These are phyloP conservation scores for Patella vulgata DNA, from an alignment of 1,140 invertebrate species.

Conservation along the genomic window DNA sequence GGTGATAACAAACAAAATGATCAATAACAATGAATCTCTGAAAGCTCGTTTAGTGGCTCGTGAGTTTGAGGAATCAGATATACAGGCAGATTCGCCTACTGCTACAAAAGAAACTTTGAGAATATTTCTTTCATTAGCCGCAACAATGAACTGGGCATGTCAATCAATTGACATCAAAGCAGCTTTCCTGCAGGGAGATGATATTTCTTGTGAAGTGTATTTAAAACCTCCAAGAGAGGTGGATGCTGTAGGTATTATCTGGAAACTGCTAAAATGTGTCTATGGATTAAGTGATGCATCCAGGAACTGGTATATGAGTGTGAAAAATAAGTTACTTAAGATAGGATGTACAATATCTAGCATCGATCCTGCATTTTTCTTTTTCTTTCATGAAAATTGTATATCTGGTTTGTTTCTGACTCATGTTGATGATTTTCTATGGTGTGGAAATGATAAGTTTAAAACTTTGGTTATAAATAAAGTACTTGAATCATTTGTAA, in stretches of 20 bases:
- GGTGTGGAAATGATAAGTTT: neutral
- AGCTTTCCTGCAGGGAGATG: slow-evolving; percentile 1
- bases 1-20: slow-evolving; percentile 1
- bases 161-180: neutral
- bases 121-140: neutral
- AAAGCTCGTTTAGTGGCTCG: neutral
- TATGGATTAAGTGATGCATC: neutral
- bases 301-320: neutral
- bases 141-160: neutral
- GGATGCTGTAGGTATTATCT: neutral
- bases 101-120: neutral
- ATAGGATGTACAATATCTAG: neutral
- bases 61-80: neutral
- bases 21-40: neutral
- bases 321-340: neutral
- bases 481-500: too few species aligned
- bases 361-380: neutral
- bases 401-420: neutral
- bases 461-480: too few species aligned
- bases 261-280: neutral
- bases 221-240: neutral
- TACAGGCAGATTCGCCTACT: neutral
- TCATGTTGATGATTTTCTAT: slow-evolving; percentile 3
- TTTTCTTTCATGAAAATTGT: neutral
- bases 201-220: neutral